Percentiles rank a stretch among this genome's conserved stretches.
phyloP scores from a whole-genome alignment of 2,888 invertebrate genomes.

The Amphipyra berbera region DNA sequence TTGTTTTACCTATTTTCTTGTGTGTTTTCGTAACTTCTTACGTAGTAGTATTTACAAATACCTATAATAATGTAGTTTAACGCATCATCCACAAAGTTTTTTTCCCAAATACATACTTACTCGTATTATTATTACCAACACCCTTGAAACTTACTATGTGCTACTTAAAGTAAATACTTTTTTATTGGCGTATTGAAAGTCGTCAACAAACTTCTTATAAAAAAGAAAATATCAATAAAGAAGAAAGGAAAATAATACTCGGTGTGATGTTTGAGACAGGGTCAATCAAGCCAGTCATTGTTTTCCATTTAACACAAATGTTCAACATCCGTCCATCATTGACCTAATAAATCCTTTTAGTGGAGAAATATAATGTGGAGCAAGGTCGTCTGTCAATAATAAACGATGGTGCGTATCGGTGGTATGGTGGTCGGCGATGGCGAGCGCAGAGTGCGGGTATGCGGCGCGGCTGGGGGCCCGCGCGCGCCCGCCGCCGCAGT shows the following conservation, averaged over 20 bases:
- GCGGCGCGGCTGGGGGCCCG: slow-evolving; percentile 63
- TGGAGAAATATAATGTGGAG: slow-evolving; percentile 79
- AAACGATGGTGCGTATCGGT: slow-evolving; percentile 80
- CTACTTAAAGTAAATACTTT: neutral
- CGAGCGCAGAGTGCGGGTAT: slow-evolving; percentile 67
- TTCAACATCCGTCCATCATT: slow-evolving; percentile 68
- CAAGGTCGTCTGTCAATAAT: slow-evolving; percentile 85
- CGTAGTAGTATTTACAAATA: neutral
- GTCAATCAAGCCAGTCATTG: slow-evolving; percentile 61
- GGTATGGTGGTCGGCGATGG: slow-evolving; percentile 64
- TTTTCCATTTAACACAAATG: slow-evolving; percentile 62
- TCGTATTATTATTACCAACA: too few species aligned
- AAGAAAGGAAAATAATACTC: slow-evolving; percentile 9
- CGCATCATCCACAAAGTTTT: too few species aligned
- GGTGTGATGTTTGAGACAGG: slow-evolving; percentile 29
- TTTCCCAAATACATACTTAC: too few species aligned
- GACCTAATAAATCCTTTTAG: slow-evolving; percentile 74
- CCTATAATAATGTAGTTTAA: too few species aligned
- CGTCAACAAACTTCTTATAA: slow-evolving; percentile 30
- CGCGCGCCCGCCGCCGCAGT: slow-evolving; percentile 79
- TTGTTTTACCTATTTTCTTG: neutral
- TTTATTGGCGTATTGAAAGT: neutral
- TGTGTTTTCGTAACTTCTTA: neutral
- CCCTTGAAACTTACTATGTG: neutral
- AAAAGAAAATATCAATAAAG: slow-evolving; percentile 44